These are phyloP conservation scores for Dicyrtoma fusca DNA, from an alignment of 2,888 invertebrate genomes.

Conservation along the genomic window DNA sequence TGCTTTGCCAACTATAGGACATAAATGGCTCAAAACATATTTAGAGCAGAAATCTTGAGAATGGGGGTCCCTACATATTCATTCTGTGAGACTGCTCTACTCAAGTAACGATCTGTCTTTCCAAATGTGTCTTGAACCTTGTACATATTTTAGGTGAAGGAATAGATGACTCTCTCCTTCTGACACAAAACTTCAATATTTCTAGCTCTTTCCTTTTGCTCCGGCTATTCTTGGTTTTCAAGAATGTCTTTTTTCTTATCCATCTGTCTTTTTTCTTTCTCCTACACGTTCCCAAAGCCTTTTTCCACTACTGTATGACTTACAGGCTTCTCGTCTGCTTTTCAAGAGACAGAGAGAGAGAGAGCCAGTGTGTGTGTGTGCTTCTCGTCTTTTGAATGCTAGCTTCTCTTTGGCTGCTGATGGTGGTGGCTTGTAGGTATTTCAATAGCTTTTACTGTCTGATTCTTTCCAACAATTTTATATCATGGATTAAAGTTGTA, in stretches of 20 bases:
- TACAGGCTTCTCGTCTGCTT: neutral
- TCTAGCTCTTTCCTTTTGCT: neutral
- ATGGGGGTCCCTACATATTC: neutral
- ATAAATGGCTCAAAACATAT: neutral
- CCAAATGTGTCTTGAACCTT: no score
- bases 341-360: no score
- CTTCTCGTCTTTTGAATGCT: neutral
- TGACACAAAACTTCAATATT: constrained; percentile 12
- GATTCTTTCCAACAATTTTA: no score
- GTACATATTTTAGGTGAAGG: no score
- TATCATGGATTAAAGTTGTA: no score
- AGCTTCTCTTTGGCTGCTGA: neutral
- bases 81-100: neutral
- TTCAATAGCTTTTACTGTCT: no score
- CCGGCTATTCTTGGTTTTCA: neutral
- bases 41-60: no score
- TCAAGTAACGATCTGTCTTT: constrained; percentile 1
- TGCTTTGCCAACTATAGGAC: neutral
- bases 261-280: constrained; percentile 4
- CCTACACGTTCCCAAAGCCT: neutral
- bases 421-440: no score
- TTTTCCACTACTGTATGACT: no score
- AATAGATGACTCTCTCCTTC: no score
- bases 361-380: no score
- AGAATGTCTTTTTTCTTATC: constrained; percentile 16